A percentile compares a stretch with the other conserved stretches of the same genome.
Evolutionary conservation across 2,888 invertebrate genomes (phyloP).

Genomic region (Pristionchus mayeri): DNA sequence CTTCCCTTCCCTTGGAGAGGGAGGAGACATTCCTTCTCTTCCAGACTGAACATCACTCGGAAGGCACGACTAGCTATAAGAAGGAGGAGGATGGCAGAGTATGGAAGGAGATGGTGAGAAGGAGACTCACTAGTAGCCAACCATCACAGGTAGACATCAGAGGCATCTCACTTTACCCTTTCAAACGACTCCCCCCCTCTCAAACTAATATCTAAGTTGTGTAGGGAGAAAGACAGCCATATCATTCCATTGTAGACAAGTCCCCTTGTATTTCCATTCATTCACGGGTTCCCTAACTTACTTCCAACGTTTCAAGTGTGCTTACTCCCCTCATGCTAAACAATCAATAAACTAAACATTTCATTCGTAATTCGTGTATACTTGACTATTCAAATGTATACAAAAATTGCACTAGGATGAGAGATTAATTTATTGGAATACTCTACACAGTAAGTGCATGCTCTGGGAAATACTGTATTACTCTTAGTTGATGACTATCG

Average conservation of each 20-base stretch:
- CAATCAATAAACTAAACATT: background rate
- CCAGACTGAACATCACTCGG: conserved; percentile 32
- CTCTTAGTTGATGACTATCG: conserved; percentile 2
- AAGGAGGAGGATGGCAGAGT: conserved; percentile 38
- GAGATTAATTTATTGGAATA: conserved; percentile 16
- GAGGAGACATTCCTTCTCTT: background rate
- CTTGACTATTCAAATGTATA: background rate
- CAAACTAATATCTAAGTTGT: too few species aligned
- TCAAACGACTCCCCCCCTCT: background rate
- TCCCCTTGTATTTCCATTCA: too few species aligned
- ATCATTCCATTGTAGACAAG: too few species aligned
- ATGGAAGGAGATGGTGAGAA: background rate
- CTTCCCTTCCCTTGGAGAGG: too few species aligned
- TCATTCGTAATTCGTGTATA: too few species aligned
- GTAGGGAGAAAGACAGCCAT: too few species aligned
- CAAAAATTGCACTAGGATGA: too few species aligned
- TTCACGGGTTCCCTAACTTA: too few species aligned
- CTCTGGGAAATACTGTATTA: conserved; percentile 11
- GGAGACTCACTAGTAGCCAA: background rate
- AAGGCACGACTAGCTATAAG: background rate
- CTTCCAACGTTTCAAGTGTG: too few species aligned
- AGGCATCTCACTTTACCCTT: conserved; percentile 28
- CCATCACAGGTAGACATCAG: conserved; percentile 1
- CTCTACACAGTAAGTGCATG: conserved; percentile 35
- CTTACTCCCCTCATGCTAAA: too few species aligned